Evolutionary conservation across 2,113 vertebrate species (phyloP).

Genomic region (Bambusicola thoracicus): DNA sequence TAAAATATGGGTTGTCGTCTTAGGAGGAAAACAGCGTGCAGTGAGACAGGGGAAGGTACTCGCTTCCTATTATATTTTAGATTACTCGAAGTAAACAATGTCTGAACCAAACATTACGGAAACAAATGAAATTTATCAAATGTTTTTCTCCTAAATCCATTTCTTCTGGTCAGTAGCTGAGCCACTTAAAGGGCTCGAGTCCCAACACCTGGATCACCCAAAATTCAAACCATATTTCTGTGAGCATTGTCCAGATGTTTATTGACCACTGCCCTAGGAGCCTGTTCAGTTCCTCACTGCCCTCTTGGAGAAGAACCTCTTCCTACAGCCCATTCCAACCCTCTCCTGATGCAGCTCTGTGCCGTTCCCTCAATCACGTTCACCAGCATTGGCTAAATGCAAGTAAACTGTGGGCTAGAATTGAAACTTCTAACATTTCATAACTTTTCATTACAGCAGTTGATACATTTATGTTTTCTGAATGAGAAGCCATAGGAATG

Average conservation of each 20-base stretch:
- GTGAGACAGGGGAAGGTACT: not conserved
- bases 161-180: not conserved
- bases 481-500: accelerated
- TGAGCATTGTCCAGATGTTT: not conserved
- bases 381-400: not conserved
- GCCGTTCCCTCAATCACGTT: no score
- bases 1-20: not conserved
- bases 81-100: not conserved
- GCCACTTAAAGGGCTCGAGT: not conserved
- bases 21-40: not conserved
- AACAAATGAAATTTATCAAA: not conserved
- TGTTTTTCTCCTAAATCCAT: not conserved
- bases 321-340: not conserved
- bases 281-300: not conserved
- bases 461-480: not conserved
- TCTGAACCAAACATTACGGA: not conserved
- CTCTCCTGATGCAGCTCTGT: no score
- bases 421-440: not conserved
- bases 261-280: not conserved
- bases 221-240: not conserved
- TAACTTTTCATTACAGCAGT: not conserved
- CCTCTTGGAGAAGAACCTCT: not conserved
- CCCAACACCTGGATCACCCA: not conserved
- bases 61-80: not conserved
- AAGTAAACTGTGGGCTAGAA: not conserved